Base-by-base conservation (phyloP, 2,888 invertebrate genomes). In the Girardia tigrina region DNA sequence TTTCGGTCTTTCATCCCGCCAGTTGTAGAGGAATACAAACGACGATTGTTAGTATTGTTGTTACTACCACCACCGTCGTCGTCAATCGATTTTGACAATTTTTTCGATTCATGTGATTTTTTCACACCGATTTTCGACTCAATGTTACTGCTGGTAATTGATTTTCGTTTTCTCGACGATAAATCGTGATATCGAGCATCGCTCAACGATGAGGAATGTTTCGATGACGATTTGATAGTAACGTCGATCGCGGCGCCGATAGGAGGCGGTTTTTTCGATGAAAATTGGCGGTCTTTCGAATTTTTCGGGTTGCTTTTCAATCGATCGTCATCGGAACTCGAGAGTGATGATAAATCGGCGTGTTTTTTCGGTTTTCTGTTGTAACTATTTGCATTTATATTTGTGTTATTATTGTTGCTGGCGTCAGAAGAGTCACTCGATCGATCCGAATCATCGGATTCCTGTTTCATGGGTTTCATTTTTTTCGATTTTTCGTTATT, bases 71-170 rank as follows among this genome's bases (percentile, higher is more conserved):
- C n/a, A n/a, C n/a, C n/a, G n/a, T n/a, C n/a, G 23, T 56, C 56
- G n/a, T 56, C 56, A 56, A 20, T 23, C 6, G 8, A 6, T 56
- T 56, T 56, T 23, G 23, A 20, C n/a, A 23, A 23, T 56, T 23
- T 56, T 56, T 56, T 56, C 4, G 56, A 56, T 56, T 56, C 56
- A 16, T 56, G 56, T 8, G 56, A 56, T n/a, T 56, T 56, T 56
- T 56, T 56, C 20, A 56, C n/a, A 56, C 56, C n/a, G 2, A 56
- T 4, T n/a, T 56, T 56, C 4, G 56, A n/a, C 6, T 56, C 23
- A 6, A 23, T n/a, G 56, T 56, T 56, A 56, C 23, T 56, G n/a
- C 23, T 23, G n/a, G n/a, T 56, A 56, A n/a, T 23, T n/a, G 56
- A 56, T 56, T 56, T 56, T 6, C 56, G 56, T 16, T 56, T 56